These are phyloP conservation scores for Megaleporinus macrocephalus DNA, from an alignment of 2,113 vertebrate genomes.

Conservation along the genomic window DNA sequence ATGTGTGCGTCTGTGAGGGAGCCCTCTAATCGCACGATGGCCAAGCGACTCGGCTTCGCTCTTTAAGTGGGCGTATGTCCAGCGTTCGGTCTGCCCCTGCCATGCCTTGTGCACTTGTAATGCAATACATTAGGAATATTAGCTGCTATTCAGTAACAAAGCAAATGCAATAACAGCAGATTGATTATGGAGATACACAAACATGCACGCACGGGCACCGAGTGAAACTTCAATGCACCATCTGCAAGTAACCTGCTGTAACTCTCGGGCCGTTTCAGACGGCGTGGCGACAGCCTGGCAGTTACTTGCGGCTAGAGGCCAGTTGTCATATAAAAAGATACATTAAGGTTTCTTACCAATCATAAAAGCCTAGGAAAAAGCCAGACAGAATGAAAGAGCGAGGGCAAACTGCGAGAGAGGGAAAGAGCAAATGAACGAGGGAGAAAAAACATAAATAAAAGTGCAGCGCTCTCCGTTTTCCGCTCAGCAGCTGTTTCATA, in stretches of 20 bases:
- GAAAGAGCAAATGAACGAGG: slow-evolving; percentile 5
- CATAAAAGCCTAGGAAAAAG: slow-evolving; percentile 58
- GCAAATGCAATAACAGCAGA: slow-evolving; percentile 31
- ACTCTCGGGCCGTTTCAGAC: neutral
- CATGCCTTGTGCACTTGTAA: neutral
- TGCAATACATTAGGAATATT: slow-evolving; percentile 42
- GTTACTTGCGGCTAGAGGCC: neutral
- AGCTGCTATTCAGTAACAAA: slow-evolving; percentile 40
- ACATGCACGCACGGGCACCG: neutral
- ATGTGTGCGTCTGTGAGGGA: slow-evolving; percentile 6
- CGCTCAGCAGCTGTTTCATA: slow-evolving; percentile 75
- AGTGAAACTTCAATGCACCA: neutral
- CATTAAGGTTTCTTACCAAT: slow-evolving; percentile 15
- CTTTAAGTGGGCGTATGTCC: neutral
- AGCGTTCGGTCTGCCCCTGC: neutral
- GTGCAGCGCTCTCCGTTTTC: slow-evolving; percentile 67
- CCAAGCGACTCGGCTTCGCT: slow-evolving; percentile 11
- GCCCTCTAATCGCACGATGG: slow-evolving; percentile 20
- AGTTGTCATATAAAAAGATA: slow-evolving; percentile 38
- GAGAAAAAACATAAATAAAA: slow-evolving; percentile 60
- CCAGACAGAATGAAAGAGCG: slow-evolving; percentile 57
- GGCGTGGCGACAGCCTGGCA: neutral
- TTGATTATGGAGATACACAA: slow-evolving; percentile 22
- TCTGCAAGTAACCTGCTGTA: neutral
- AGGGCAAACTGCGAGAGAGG: slow-evolving; percentile 1